phyloP scores from a whole-genome alignment of 2,797 vertebrate species.

The Astyanax mexicanus region DNA sequence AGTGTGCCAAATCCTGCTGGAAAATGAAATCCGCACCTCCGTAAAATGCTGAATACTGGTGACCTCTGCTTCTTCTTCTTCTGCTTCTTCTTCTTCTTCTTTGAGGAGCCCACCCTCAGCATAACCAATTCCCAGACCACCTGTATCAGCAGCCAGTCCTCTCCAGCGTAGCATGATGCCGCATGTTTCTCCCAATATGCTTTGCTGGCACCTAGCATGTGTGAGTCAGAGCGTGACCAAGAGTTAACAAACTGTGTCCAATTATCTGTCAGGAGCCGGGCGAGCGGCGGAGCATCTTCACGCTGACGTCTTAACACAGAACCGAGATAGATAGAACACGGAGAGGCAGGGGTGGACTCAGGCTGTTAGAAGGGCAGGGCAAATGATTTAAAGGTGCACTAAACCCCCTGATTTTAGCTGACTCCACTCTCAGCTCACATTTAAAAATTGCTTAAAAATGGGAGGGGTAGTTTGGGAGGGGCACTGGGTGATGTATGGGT shows the following conservation, averaged over 20 bases:
- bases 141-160: constrained; percentile 37
- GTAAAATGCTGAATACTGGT: too few species aligned
- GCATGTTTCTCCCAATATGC: constrained; percentile 32
- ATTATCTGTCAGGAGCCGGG: constrained; percentile 25
- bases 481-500: too few species aligned
- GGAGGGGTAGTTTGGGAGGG: too few species aligned
- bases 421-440: too few species aligned
- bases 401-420: too few species aligned
- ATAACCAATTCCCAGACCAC: neutral
- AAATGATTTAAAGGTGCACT: too few species aligned
- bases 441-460: too few species aligned
- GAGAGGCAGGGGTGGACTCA: too few species aligned
- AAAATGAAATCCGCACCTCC: too few species aligned
- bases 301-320: constrained; percentile 21
- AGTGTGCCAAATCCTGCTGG: too few species aligned
- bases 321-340: constrained; percentile 30
- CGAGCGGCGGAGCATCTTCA: constrained; percentile 14
- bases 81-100: neutral
- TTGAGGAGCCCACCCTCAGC: neutral
- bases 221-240: constrained; percentile 14
- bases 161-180: constrained; percentile 38
- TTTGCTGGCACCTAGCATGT: neutral
- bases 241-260: constrained; percentile 36
- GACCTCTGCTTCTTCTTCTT: too few species aligned
- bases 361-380: too few species aligned